phyloP scores from a whole-genome alignment of 2,888 invertebrate species.

The Boloria selene region DNA sequence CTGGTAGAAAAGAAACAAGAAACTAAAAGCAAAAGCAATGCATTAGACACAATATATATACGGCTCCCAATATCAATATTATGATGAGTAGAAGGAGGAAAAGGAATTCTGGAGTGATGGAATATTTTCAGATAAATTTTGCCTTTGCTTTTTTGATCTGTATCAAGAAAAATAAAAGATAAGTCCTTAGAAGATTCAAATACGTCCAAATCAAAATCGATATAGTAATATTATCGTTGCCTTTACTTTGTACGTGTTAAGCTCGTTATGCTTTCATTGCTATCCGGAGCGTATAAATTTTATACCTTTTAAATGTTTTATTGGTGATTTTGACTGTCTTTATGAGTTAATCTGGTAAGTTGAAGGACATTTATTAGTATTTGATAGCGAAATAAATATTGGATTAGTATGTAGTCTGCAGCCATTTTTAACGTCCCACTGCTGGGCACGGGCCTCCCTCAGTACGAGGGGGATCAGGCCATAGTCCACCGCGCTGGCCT shows the following conservation, averaged over 20 bases:
- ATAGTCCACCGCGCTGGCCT: too few relatives aligned
- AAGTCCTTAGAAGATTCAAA: background rate
- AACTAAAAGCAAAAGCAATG: too few relatives aligned
- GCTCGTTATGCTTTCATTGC: constrained; percentile 19
- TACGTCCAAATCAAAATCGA: background rate
- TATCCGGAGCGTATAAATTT: constrained; percentile 17
- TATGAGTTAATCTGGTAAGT: constrained; percentile 33
- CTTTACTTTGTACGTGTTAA: constrained; percentile 29
- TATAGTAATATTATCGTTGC: background rate
- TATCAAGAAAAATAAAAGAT: background rate
- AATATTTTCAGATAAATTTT: too few relatives aligned
- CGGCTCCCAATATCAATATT: too few relatives aligned
- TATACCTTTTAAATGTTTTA: constrained; percentile 34
- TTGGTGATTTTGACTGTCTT: constrained; percentile 23
- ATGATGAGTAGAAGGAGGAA: too few relatives aligned
- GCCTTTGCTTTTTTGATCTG: too few relatives aligned
- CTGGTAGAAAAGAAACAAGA: too few relatives aligned
- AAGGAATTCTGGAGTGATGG: too few relatives aligned
- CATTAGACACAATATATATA: too few relatives aligned
- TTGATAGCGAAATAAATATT: background rate
- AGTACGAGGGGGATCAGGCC: too few relatives aligned
- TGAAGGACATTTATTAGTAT: constrained; percentile 1
- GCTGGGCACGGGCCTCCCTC: too few relatives aligned
- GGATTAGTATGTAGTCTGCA: background rate
- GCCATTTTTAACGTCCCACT: too few relatives aligned